Base-by-base conservation (phyloP, 2,888 invertebrate genomes). In the Capitulum mitella region DNA sequence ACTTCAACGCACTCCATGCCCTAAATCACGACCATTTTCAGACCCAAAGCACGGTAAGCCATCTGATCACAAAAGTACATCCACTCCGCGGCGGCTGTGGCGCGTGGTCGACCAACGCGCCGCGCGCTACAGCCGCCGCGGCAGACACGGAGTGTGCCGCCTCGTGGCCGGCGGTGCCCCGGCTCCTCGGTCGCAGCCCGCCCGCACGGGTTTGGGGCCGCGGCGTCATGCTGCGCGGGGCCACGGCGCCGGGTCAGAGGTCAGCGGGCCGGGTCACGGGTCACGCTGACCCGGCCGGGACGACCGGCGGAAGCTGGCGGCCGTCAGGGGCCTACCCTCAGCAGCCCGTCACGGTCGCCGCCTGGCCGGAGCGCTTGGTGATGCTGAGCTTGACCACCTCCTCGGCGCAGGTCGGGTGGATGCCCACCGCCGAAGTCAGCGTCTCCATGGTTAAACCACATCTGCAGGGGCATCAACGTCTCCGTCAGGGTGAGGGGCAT, bases 311-410 rank as follows among this genome's bases (percentile, higher is more conserved):
- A 43, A 43, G 5, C 5, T 12, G 43, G 43, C 43, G 12, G n/a
- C n/a, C n/a, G n/a, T n/a, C n/a, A n/a, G n/a, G n/a, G n/a, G n/a
- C n/a, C 70, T 96, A 97, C 90, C 96, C 96, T 91, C 97, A 97
- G 90, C 97, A 97, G 78, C 94, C 93, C 74, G 94, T 92, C 77
- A 95, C 94, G 84, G 92, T 93, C 81, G 95, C 93, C 86, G 94
- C 94, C 84, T 90, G 87, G 77, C 96, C 96, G 78, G 96, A 96
- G 81, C 95, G 90, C 88, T 97, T 97, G 80, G 96, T 97, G 84
- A 96, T 91, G 85, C 40, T 37, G 16, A 70, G 70, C 40, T 26
- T 61, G 29, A 64, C 29, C 76, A 77, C 79, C 80, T 88, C 88
- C 86, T 90, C 90, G 34, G 89, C 88, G 81, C 85, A 85, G 6